phyloP scores from a whole-genome alignment of 2,113 vertebrate genomes.

The Menura novaehollandiae region DNA sequence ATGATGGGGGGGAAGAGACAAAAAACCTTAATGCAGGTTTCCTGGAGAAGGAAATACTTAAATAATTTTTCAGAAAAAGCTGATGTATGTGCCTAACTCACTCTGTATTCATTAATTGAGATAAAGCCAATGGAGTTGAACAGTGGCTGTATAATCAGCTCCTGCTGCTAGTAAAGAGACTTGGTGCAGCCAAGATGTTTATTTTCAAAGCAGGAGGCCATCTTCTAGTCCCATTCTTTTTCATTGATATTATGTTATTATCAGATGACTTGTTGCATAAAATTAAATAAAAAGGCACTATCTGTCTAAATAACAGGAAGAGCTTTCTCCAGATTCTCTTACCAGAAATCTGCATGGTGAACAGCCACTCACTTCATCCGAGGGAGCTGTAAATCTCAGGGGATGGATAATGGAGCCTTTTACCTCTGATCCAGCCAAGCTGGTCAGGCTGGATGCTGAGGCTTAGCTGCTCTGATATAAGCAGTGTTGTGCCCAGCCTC shows the following conservation, averaged over 20 bases:
- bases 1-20: not conserved
- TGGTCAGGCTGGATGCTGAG: not conserved
- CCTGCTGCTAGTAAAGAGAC: conserved; percentile 28
- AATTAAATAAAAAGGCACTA: conserved; percentile 12
- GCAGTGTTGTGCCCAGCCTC: rapidly evolving
- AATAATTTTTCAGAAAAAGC: conserved; percentile 8
- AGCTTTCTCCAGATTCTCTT: not conserved
- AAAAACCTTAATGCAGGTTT: not conserved
- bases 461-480: not conserved
- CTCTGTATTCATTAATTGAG: conserved; percentile 37
- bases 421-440: not conserved
- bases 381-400: not conserved
- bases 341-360: not conserved
- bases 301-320: not conserved
- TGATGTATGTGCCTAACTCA: conserved; percentile 2
- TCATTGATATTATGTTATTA: conserved; percentile 10
- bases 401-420: not conserved
- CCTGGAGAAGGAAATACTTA: not conserved
- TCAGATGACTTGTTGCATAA: conserved; percentile 20
- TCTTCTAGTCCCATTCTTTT: not conserved
- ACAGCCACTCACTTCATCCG: not conserved
- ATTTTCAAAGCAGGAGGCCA: conserved; percentile 57
- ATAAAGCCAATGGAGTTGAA: conserved; percentile 35
- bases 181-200: conserved; percentile 31
- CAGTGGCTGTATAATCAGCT: conserved; percentile 24